phyloP scores from a whole-genome alignment of 2,888 invertebrate genomes.

The Troides helena region DNA sequence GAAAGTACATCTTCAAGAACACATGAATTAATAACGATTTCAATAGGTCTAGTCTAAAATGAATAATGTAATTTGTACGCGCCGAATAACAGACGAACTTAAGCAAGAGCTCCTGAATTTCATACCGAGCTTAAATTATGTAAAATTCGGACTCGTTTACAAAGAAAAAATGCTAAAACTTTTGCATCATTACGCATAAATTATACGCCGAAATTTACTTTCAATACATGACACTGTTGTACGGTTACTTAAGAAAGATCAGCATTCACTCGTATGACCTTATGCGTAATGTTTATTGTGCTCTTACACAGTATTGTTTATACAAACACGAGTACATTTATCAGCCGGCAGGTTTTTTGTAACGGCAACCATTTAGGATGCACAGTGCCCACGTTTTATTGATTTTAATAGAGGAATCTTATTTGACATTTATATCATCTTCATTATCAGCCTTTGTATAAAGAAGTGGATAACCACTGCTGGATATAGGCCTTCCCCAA shows the following conservation, averaged over 20 bases:
- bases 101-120: conserved; percentile 11
- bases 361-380: conserved; percentile 7
- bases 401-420: conserved; percentile 9
- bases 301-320: conserved; percentile 36
- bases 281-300: conserved; percentile 29
- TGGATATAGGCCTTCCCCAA: no score
- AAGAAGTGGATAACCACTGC: no score
- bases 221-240: conserved; percentile 38
- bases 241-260: conserved; percentile 23
- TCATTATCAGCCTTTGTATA: no score
- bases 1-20: no score
- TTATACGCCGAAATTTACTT: conserved; percentile 37
- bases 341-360: conserved; percentile 31
- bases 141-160: conserved; percentile 45
- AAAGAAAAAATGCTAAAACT: conserved; percentile 46
- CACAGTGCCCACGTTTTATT: conserved; percentile 22
- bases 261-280: conserved; percentile 29
- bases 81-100: conserved; percentile 13
- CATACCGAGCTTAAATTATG: conserved; percentile 38
- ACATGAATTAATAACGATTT: no score
- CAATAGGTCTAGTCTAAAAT: neutral
- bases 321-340: conserved; percentile 39
- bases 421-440: neutral
- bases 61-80: neutral
- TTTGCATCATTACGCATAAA: conserved; percentile 49